Evolutionary conservation across 2,888 invertebrate genomes (phyloP).

Genomic region (Zaprionus obscuricornis): DNA sequence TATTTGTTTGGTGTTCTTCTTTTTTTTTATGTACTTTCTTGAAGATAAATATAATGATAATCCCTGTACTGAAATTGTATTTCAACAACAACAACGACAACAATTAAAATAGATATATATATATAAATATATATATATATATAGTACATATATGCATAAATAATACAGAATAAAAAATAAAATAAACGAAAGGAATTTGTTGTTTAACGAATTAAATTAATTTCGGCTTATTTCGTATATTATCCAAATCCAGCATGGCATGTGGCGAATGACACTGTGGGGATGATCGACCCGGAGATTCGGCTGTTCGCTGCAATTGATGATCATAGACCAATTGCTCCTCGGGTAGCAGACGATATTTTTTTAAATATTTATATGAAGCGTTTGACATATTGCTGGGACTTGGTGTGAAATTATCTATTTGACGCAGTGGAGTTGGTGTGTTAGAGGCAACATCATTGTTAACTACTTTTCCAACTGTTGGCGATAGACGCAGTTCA

Average conservation of each 20-base stretch:
- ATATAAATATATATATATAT: constrained; percentile 19
- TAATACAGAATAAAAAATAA: constrained; percentile 21
- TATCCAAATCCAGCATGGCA: constrained; percentile 77
- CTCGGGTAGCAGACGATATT: constrained; percentile 79
- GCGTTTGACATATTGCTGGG: constrained; percentile 80
- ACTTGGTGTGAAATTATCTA: constrained; percentile 68
- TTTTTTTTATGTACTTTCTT: constrained; percentile 28
- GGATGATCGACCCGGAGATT: constrained; percentile 39
- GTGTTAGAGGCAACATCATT: constrained; percentile 10
- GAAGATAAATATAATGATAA: constrained; percentile 34
- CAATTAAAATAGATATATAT: constrained; percentile 18
- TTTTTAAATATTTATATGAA: constrained; percentile 80
- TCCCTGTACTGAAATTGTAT: constrained; percentile 37
- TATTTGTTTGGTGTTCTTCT: constrained; percentile 31
- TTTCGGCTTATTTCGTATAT: constrained; percentile 80
- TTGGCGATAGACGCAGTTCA: constrained; percentile 61
- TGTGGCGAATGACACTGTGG: constrained; percentile 47
- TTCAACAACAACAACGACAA: constrained; percentile 36
- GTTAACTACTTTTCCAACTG: constrained; percentile 7
- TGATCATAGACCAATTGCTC: constrained; percentile 51
- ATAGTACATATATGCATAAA: constrained; percentile 11
- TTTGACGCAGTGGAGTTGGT: constrained; percentile 56
- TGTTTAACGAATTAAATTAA: constrained; percentile 67
- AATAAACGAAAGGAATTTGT: constrained; percentile 6
- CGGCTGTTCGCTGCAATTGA: constrained; percentile 30